These are phyloP conservation scores for Anguilla megastoma DNA, from an alignment of 2,797 vertebrate genomes.

Conservation along the genomic window DNA sequence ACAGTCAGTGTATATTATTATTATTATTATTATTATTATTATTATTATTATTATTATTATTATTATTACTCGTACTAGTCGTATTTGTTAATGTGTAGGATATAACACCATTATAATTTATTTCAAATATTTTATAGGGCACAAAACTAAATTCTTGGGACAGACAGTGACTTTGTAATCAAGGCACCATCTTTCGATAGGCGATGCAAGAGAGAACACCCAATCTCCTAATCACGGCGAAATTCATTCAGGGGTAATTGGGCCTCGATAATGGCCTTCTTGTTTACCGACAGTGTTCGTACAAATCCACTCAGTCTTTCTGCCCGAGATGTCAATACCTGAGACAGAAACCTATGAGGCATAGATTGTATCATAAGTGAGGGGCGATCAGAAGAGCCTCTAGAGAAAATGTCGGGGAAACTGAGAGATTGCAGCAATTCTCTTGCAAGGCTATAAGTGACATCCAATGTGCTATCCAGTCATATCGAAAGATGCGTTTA, in stretches of 20 bases:
- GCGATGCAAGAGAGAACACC: not conserved
- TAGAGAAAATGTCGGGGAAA: not conserved
- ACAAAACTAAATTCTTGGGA: not conserved
- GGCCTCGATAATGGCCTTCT: not conserved
- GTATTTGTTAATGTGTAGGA: not conserved
- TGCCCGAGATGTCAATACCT: not conserved
- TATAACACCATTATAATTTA: not conserved
- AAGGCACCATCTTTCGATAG: not conserved
- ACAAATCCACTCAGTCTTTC: not conserved
- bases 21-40: not conserved
- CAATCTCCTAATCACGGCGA: not conserved
- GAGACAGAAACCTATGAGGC: not conserved
- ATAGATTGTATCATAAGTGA: not conserved
- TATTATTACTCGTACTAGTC: not conserved
- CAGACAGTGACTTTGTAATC: not conserved
- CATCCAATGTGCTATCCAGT: conserved; percentile 1
- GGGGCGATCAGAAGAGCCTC: not conserved
- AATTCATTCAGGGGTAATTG: not conserved
- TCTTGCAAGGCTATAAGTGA: not conserved
- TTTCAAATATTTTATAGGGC: not conserved
- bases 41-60: not conserved
- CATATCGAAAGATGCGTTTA: not conserved
- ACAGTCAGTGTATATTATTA: not conserved
- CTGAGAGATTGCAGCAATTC: not conserved
- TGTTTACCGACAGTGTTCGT: not conserved